Evolutionary conservation across 2,797 vertebrate genomes (phyloP), one percentile per base, ranked within the genome.

Genomic region (Mus caroli): DNA sequence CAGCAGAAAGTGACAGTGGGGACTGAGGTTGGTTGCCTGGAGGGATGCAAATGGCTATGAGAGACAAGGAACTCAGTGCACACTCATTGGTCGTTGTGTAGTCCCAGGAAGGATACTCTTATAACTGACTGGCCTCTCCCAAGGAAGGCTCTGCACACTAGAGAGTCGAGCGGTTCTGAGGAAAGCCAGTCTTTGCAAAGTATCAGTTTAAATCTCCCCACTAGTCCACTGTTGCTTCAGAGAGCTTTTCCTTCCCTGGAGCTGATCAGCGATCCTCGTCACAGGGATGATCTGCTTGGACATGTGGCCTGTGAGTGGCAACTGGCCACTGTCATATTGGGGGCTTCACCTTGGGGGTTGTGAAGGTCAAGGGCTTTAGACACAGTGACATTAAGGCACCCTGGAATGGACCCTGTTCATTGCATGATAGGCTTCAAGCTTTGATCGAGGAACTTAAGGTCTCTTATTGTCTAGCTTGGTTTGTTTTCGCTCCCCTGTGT

Each of bases 1-100:
- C 82, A 97, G 37, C 52, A 84, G 90, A 46, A 86, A 58, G 92
- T 40, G 67, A 90, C 40, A 17, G 54, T 67, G 10, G 56, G 67
- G 73, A 54, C 11, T 60, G 76, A 97, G 82, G 37, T 2, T 15
- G 83, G 64, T 43, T 26, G 26, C 87, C 46, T 60, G 6, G 60
- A 64, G 58, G 60, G 54, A 58, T 78, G 79, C 31, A 69, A 43
- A 64, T 43, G 87, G 19, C 83, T 67, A 19, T 90, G 88, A 60
- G 77, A 79, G 85, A 69, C 19, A 0, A 67, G 83, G 22, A 71
- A 62, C 93, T 37, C 40, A 31, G 79, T 11, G 22, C 58, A 82
- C 20, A 40, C 64, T 56, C 26, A 28, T 4, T 20, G 88, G 17
- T 37, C 4, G 5, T 34, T n/a, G 60, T 34, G 31, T n/a, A 52